Evolutionary conservation across 2,888 invertebrate species (phyloP), one percentile per base, ranked within the genome.

Genomic region (Mongoloraphidia duomilia): DNA sequence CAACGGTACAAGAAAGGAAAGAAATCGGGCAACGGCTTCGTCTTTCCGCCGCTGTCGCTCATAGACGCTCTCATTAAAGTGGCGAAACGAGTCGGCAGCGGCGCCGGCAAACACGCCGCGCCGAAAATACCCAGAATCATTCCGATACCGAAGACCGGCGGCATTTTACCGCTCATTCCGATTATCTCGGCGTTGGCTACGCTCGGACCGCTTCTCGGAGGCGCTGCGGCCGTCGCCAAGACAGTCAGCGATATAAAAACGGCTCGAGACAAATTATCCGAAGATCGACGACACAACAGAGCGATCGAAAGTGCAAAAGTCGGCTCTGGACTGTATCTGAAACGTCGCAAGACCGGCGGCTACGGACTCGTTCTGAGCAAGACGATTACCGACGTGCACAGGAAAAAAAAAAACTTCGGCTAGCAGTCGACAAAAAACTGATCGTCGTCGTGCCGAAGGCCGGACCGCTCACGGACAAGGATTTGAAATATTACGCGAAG

Each of bases 171-270:
- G n/a, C n/a, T n/a, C n/a, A n/a, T n/a, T n/a, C n/a, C n/a, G n/a
- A n/a, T n/a, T n/a, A n/a, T n/a, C n/a, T n/a, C n/a, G n/a, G n/a
- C n/a, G n/a, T n/a, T n/a, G n/a, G n/a, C n/a, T n/a, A n/a, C 61
- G 12, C 14, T 56, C 9, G 63, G 62, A 2, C 52, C 57, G 41
- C 52, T 62, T 49, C 56, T 58, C n/a, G 62, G 63, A 35, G 61
- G 62, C 26, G 59, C 60, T 38, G 38, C 38, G 11, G 38, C 38
- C 12, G 12, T 38, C 11, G 38, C 38, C 38, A 38, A 38, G 12
- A 38, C 38, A 38, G 12, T 38, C 12, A 38, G 12, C 12, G 38
- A 38, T 38, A 12, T 12, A 38, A 11, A 38, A 12, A 38, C 11
- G 12, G 38, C 38, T 12, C 11, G 12, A 38, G 38, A 38, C n/a